Conservation (phyloP, 2,888 invertebrate species). For the Andrena fulva region DNA sequence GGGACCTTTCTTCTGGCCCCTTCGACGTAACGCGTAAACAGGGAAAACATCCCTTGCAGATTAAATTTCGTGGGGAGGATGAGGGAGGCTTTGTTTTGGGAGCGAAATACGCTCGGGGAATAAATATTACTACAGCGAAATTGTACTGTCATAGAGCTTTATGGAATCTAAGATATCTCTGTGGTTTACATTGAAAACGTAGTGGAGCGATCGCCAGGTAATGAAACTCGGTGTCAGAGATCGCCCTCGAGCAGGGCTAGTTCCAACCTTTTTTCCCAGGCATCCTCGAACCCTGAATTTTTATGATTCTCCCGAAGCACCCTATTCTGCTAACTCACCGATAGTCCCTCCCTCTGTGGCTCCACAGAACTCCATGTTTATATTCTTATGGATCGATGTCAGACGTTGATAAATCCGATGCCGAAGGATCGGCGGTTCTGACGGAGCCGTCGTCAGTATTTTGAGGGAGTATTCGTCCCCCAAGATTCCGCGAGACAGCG, state of each 20-base stretch:
- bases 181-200: not conserved
- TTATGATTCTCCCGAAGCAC: not conserved
- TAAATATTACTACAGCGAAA: not conserved
- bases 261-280: not conserved
- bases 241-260: not conserved
- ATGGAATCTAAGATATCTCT: not conserved
- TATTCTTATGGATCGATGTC: slow-evolving; percentile 13
- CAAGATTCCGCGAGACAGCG: not conserved
- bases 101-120: not conserved
- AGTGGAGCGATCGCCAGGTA: not conserved
- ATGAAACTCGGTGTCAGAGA: not conserved
- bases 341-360: not conserved
- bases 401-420: slow-evolving; percentile 12
- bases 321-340: not conserved
- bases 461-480: not conserved
- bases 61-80: not conserved
- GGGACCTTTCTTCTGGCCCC: not conserved
- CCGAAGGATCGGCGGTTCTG: not conserved
- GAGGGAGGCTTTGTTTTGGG: not conserved
- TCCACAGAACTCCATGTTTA: not conserved
- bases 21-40: not conserved
- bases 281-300: not conserved
- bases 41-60: slow-evolving; percentile 6
- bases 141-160: not conserved
- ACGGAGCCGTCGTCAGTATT: not conserved